Conservation (phyloP, 1,140 invertebrate species). For the Plodia interpunctella region DNA sequence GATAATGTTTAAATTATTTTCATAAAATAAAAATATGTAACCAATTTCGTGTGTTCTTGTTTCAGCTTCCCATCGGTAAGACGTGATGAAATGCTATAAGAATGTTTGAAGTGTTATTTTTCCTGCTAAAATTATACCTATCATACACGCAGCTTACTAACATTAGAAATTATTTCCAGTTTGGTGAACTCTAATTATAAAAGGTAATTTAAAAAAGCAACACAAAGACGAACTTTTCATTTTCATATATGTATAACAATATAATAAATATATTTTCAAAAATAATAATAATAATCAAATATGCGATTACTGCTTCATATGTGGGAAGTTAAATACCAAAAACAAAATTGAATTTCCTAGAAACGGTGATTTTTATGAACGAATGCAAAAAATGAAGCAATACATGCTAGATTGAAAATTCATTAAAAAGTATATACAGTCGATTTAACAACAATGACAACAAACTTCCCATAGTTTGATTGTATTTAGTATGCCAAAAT, state of each 20-base stretch:
- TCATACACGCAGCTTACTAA: background rate
- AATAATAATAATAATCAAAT: too few species aligned
- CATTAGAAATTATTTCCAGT: too few species aligned
- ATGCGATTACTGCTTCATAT: background rate
- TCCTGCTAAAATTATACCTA: background rate
- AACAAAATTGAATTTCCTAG: too few species aligned
- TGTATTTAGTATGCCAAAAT: too few species aligned
- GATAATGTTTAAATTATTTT: background rate
- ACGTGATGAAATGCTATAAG: background rate
- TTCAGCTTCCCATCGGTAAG: conserved; percentile 36
- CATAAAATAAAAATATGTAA: background rate
- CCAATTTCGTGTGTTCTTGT: conserved; percentile 10
- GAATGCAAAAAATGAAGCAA: too few species aligned
- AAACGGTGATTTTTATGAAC: too few species aligned
- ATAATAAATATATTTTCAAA: background rate
- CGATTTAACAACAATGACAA: too few species aligned
- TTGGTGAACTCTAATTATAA: background rate
- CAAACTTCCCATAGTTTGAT: too few species aligned
- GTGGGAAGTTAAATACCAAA: too few species aligned
- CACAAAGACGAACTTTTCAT: conserved; percentile 7
- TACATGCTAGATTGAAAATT: too few species aligned
- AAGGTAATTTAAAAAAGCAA: background rate
- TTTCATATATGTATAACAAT: too few species aligned
- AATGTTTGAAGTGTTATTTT: background rate
- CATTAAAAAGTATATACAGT: too few species aligned